Conservation (phyloP, 2,888 invertebrate species). For the Tenthredo livida region DNA sequence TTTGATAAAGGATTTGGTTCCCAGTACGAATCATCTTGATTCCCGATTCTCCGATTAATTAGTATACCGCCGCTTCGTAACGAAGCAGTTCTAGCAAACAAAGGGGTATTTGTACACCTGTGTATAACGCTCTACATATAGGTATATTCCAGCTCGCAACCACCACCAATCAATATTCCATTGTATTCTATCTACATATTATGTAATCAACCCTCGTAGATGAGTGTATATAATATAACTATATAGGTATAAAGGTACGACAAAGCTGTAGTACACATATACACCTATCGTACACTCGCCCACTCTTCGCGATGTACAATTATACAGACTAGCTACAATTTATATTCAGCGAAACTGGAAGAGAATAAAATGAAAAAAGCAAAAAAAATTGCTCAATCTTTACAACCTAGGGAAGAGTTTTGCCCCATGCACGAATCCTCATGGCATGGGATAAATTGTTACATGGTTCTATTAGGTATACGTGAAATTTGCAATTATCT, state of each 20-base stretch:
- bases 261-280: not conserved
- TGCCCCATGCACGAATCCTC: too few species aligned
- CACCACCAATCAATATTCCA: conserved; percentile 68
- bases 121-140: not conserved
- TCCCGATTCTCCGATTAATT: conserved; percentile 67
- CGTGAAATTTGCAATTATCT: not conserved
- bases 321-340: too few species aligned
- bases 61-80: conserved; percentile 65
- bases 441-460: not conserved
- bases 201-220: conserved; percentile 56
- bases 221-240: not conserved
- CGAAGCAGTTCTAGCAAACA: conserved; percentile 56
- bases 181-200: conserved; percentile 64
- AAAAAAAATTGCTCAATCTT: too few species aligned
- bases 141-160: not conserved
- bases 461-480: not conserved
- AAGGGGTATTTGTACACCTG: conserved; percentile 52
- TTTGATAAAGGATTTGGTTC: conserved; percentile 2
- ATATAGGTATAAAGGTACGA: not conserved
- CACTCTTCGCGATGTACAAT: too few species aligned
- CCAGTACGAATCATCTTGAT: conserved; percentile 61
- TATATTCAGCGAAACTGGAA: not conserved
- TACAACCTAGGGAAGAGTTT: too few species aligned
- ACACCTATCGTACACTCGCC: too few species aligned
- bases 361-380: too few species aligned